These are phyloP conservation scores for Epistrophe eligans DNA, from an alignment of 2,888 invertebrate genomes.

Conservation along the genomic window DNA sequence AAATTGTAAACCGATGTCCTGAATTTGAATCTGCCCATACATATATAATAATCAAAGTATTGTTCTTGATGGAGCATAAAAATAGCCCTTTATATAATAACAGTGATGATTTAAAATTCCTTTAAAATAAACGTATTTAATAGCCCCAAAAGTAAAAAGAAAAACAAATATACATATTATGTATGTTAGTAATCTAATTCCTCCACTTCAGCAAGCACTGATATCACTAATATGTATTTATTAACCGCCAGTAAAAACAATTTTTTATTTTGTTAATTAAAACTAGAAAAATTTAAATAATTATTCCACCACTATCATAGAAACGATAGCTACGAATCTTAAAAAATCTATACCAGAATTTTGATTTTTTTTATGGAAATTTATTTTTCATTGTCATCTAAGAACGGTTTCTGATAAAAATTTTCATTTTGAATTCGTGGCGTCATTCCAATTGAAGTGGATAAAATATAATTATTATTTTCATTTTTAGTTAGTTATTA, in stretches of 20 bases:
- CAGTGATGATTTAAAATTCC: too few species aligned
- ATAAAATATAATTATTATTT: not conserved
- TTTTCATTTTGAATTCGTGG: not conserved
- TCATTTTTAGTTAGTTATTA: conserved; percentile 37
- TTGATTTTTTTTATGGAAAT: not conserved
- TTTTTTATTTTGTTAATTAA: not conserved
- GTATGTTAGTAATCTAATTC: not conserved
- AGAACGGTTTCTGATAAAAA: not conserved
- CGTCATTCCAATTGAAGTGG: not conserved
- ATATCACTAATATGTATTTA: conserved; percentile 4
- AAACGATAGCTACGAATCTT: not conserved
- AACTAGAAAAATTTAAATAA: not conserved
- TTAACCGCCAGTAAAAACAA: not conserved
- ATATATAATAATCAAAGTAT: not conserved
- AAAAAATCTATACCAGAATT: not conserved
- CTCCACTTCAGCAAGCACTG: conserved; percentile 35
- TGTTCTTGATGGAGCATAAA: too few species aligned
- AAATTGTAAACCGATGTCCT: not conserved
- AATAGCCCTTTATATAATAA: too few species aligned
- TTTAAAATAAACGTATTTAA: not conserved
- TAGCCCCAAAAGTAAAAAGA: not conserved
- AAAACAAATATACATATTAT: not conserved
- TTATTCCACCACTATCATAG: not conserved
- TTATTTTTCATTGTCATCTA: not conserved
- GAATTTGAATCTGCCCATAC: not conserved